Conservation (phyloP, 2,113 vertebrate species). For the Delphinapterus leucas region DNA sequence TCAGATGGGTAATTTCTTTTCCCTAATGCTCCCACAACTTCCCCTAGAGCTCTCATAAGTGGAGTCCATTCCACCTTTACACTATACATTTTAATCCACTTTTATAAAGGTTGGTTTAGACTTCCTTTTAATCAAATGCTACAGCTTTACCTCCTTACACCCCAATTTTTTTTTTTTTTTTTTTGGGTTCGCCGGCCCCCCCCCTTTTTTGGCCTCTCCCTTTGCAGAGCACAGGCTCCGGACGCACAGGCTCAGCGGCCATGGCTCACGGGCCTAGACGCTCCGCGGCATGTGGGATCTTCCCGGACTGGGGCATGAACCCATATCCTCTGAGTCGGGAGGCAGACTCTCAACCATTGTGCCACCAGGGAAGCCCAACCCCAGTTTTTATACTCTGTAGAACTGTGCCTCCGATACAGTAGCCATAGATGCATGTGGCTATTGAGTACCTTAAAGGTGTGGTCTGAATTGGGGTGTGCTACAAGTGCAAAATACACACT, state of each 20-base stretch:
- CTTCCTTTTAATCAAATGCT: not conserved
- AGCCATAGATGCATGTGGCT: not conserved
- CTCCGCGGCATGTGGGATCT: too few species aligned
- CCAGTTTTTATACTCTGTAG: not conserved
- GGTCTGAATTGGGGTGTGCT: not conserved
- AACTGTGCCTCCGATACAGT: not conserved
- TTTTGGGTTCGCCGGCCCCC: too few species aligned
- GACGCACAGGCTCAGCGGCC: too few species aligned
- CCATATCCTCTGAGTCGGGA: too few species aligned
- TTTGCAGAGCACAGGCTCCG: rapidly evolving
- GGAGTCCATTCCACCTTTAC: not conserved
- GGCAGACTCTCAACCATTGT: too few species aligned
- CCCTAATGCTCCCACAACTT: not conserved
- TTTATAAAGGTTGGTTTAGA: not conserved
- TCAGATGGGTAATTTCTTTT: conserved; percentile 11
- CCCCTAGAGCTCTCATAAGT: not conserved
- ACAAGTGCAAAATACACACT: not conserved
- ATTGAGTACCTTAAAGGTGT: rapidly evolving
- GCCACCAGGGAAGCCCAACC: not conserved
- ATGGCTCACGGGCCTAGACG: too few species aligned
- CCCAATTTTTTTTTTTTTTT: not conserved
- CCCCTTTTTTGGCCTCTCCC: too few species aligned
- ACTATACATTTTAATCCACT: not conserved
- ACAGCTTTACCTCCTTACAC: not conserved
- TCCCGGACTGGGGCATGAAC: too few species aligned